Percentiles rank a stretch among this genome's conserved stretches.
Conservation (phyloP, 2,888 invertebrate species). For the Abrostola tripartita region DNA sequence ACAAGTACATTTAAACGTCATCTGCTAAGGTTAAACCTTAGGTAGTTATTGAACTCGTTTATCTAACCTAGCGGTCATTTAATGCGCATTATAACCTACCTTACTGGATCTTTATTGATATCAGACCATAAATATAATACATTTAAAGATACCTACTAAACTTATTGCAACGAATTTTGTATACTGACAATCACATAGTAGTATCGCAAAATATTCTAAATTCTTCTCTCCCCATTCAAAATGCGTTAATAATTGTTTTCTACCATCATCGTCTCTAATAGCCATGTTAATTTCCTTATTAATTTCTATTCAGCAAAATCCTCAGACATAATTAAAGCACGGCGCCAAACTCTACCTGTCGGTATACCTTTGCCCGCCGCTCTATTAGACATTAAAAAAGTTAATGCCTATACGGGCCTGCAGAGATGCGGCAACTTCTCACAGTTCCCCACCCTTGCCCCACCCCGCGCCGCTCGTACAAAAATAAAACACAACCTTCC, state of each 20-base stretch:
- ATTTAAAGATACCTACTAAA: slow-evolving; percentile 5
- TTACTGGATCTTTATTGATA: slow-evolving; percentile 28
- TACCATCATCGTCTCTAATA: slow-evolving; percentile 41
- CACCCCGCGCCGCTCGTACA: slow-evolving; percentile 63
- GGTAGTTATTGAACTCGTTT: slow-evolving; percentile 45
- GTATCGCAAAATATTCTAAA: neutral
- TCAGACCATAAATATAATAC: slow-evolving; percentile 15
- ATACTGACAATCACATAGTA: neutral
- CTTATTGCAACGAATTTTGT: neutral
- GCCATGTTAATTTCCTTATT: slow-evolving; percentile 66
- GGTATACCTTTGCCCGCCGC: slow-evolving; percentile 80
- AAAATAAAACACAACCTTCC: slow-evolving; percentile 86
- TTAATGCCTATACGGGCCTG: slow-evolving; percentile 81
- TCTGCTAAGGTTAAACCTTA: slow-evolving; percentile 45
- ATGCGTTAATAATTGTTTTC: slow-evolving; percentile 14
- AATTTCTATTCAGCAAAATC: slow-evolving; percentile 74
- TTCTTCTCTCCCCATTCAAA: neutral
- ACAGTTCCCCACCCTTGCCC: slow-evolving; percentile 72
- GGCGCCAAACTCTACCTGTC: slow-evolving; percentile 86
- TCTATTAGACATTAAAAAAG: slow-evolving; percentile 87
- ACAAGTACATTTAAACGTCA: slow-evolving; percentile 34
- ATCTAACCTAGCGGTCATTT: slow-evolving; percentile 38
- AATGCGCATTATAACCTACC: slow-evolving; percentile 12
- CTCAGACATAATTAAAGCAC: slow-evolving; percentile 82
- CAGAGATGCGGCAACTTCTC: slow-evolving; percentile 83